A percentile compares a stretch with the other conserved stretches of the same genome.
These are phyloP conservation scores for Gnatocerus cornutus DNA, from an alignment of 2,888 invertebrate species.

Conservation along the genomic window DNA sequence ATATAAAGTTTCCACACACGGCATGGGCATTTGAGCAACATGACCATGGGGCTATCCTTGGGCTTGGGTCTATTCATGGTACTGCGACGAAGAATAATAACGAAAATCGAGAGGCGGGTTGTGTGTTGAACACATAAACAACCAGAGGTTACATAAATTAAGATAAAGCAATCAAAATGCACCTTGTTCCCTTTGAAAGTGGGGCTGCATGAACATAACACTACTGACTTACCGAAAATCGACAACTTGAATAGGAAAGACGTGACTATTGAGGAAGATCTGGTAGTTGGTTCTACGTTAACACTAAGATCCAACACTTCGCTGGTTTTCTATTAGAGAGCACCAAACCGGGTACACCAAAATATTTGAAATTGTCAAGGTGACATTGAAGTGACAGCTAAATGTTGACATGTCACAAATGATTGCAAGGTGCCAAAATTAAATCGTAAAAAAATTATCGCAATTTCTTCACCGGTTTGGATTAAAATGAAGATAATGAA, in stretches of 20 bases:
- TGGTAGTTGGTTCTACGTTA: no score
- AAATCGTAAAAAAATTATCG: neutral
- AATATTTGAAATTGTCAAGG: conserved; percentile 50
- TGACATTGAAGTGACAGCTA: conserved; percentile 51
- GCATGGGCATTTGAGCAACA: conserved; percentile 2
- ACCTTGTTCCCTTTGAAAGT: conserved; percentile 23
- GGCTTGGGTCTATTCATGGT: neutral
- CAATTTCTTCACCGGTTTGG: neutral
- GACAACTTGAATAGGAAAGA: neutral
- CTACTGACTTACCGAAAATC: neutral
- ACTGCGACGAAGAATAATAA: neutral
- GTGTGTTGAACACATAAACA: conserved; percentile 25
- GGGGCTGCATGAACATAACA: neutral
- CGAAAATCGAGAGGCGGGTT: neutral
- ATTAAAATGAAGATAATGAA: no score
- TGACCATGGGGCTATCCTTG: neutral
- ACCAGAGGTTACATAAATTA: conserved; percentile 46
- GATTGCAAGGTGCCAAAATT: neutral
- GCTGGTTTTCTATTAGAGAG: neutral
- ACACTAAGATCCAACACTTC: neutral
- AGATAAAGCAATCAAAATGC: conserved; percentile 15
- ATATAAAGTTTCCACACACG: conserved; percentile 33
- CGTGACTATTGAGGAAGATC: neutral
- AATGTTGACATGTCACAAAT: conserved; percentile 21
- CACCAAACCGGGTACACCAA: conserved; percentile 6